Conservation (phyloP, 2,888 invertebrate genomes). For the Aspidiotus rigidus region DNA sequence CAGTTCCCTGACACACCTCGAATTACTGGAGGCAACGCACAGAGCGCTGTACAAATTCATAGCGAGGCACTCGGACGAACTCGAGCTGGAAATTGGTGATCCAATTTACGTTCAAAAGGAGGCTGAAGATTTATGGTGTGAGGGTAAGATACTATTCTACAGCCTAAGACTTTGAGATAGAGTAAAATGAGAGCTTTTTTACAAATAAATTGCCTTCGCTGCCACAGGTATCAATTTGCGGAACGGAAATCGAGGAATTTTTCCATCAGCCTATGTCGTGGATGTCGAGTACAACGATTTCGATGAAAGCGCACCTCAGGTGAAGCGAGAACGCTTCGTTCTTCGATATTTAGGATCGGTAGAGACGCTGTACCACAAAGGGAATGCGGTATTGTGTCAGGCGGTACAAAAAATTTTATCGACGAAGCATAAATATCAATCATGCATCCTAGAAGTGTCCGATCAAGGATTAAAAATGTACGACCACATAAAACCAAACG, state of each 20-base stretch:
- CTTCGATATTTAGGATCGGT: slow-evolving; percentile 93
- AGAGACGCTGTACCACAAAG: slow-evolving; percentile 91
- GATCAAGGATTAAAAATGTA: slow-evolving; percentile 94
- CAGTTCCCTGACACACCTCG: slow-evolving; percentile 59
- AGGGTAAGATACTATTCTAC: slow-evolving; percentile 55
- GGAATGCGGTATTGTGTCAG: slow-evolving; percentile 89
- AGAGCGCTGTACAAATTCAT: slow-evolving; percentile 91
- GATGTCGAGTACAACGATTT: slow-evolving; percentile 96
- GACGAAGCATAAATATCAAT: slow-evolving; percentile 48
- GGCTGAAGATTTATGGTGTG: slow-evolving; percentile 95
- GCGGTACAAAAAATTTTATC: slow-evolving; percentile 71
- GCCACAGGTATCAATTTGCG: slow-evolving; percentile 80
- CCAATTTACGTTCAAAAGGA: slow-evolving; percentile 93
- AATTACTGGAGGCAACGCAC: slow-evolving; percentile 87
- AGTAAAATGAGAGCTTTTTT: neutral
- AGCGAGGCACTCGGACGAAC: slow-evolving; percentile 89
- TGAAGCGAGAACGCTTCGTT: slow-evolving; percentile 76
- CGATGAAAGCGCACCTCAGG: slow-evolving; percentile 74
- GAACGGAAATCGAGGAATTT: slow-evolving; percentile 87
- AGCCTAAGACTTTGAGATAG: neutral
- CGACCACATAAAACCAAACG: slow-evolving; percentile 66
- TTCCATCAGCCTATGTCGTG: slow-evolving; percentile 93
- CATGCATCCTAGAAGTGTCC: slow-evolving; percentile 87
- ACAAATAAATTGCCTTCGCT: slow-evolving; percentile 9
- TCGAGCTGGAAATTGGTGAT: slow-evolving; percentile 94